phyloP scores from a whole-genome alignment of 2,113 vertebrate genomes.

The Hyperoodon ampullatus region DNA sequence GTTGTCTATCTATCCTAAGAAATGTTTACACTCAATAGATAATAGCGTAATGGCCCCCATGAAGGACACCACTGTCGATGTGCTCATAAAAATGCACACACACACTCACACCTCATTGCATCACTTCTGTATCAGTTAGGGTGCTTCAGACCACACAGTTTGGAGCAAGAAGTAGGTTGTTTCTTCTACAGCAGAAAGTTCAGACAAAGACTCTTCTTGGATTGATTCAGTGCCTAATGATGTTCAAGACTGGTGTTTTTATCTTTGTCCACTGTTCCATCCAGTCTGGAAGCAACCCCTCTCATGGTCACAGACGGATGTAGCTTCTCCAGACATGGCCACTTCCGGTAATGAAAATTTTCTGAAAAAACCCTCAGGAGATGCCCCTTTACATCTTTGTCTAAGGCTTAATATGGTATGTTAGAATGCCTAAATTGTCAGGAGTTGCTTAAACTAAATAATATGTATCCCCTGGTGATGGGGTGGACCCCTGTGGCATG shows the following conservation, averaged over 20 bases:
- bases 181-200: not conserved
- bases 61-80: not conserved
- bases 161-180: not conserved
- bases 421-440: not conserved
- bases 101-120: not conserved
- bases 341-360: not conserved
- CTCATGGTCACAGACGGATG: not conserved
- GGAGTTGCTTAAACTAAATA: not conserved
- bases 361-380: not conserved
- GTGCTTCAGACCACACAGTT: not conserved
- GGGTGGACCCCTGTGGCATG: too few relatives aligned
- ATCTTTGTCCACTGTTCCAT: not conserved
- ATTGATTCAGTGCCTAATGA: not conserved
- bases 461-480: not conserved
- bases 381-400: not conserved
- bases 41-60: not conserved
- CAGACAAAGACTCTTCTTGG: not conserved
- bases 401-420: not conserved
- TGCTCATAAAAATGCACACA: not conserved
- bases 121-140: not conserved
- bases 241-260: not conserved
- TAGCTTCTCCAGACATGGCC: not conserved
- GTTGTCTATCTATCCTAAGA: not conserved
- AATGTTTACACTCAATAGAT: not conserved
- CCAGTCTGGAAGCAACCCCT: not conserved